phyloP scores from a whole-genome alignment of 2,113 vertebrate genomes.

The Pyxicephalus adspersus region DNA sequence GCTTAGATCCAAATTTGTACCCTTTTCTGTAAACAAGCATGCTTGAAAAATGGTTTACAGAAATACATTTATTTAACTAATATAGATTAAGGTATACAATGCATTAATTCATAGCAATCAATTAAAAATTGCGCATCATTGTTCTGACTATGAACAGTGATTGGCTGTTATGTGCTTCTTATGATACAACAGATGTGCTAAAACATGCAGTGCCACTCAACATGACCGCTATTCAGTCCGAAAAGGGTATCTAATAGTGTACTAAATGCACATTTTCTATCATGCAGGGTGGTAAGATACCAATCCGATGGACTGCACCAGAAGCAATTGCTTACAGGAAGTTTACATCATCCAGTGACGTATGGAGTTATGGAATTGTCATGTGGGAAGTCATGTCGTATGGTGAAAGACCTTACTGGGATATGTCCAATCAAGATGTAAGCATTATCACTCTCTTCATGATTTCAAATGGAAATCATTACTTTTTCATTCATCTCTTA shows the following conservation, averaged over 20 bases:
- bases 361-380: conserved; percentile 97
- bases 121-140: too few relatives aligned
- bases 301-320: conserved; percentile 96
- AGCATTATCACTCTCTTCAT: conserved; percentile 65
- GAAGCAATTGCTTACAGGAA: conserved; percentile 98
- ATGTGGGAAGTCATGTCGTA: conserved; percentile 99
- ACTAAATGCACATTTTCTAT: not conserved
- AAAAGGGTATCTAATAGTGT: not conserved
- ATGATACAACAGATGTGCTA: too few relatives aligned
- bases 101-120: too few relatives aligned
- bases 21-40: too few relatives aligned
- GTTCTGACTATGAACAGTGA: too few relatives aligned
- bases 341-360: conserved; percentile 94
- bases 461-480: not conserved
- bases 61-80: too few relatives aligned
- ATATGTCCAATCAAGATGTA: conserved; percentile 98
- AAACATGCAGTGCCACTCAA: too few relatives aligned
- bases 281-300: conserved; percentile 95
- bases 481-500: not conserved
- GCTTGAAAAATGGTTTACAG: too few relatives aligned
- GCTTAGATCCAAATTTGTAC: too few relatives aligned
- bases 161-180: too few relatives aligned
- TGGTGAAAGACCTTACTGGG: conserved; percentile 96
- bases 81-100: too few relatives aligned
- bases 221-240: too few relatives aligned